A percentile compares a stretch with the other conserved stretches of the same genome.
Evolutionary conservation across 2,888 invertebrate genomes (phyloP).

Genomic region (Diloba caeruleocephala): DNA sequence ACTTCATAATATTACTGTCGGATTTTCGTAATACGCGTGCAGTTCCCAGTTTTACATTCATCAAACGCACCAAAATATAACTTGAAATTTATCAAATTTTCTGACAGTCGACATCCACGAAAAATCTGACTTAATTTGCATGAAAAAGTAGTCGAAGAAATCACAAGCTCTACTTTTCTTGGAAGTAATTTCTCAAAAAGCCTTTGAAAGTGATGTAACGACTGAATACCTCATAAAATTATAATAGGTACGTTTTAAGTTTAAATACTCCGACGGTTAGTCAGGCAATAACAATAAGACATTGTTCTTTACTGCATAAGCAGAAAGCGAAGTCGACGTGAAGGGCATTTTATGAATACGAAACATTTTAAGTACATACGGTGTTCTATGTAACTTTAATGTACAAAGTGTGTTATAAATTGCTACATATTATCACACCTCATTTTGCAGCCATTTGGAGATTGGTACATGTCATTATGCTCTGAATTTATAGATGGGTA

Average conservation of each 20-base stretch:
- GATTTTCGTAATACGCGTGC: too few relatives aligned
- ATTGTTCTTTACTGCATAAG: conserved; percentile 36
- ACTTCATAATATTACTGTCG: too few relatives aligned
- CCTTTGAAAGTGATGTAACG: conserved; percentile 25
- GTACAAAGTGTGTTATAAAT: conserved; percentile 21
- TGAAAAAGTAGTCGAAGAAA: conserved; percentile 36
- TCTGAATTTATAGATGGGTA: not conserved
- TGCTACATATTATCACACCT: conserved; percentile 24
- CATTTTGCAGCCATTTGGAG: conserved; percentile 25
- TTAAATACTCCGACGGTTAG: conserved; percentile 30
- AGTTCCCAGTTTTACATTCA: too few relatives aligned
- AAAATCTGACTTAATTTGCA: conserved; percentile 29
- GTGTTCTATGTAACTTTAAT: conserved; percentile 12
- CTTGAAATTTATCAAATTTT: too few relatives aligned
- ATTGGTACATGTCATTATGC: conserved; percentile 15
- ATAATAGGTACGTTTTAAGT: conserved; percentile 29
- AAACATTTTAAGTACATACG: conserved; percentile 23
- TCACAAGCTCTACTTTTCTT: conserved; percentile 22
- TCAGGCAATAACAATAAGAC: conserved; percentile 41
- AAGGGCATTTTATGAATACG: conserved; percentile 31
- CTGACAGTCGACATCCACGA: conserved; percentile 17
- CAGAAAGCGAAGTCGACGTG: conserved; percentile 23
- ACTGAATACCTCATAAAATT: conserved; percentile 28
- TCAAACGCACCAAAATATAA: too few relatives aligned
- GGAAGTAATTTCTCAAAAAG: conserved; percentile 22